Conservation (phyloP, 2,113 vertebrate species). For the Amia ocellicauda region DNA sequence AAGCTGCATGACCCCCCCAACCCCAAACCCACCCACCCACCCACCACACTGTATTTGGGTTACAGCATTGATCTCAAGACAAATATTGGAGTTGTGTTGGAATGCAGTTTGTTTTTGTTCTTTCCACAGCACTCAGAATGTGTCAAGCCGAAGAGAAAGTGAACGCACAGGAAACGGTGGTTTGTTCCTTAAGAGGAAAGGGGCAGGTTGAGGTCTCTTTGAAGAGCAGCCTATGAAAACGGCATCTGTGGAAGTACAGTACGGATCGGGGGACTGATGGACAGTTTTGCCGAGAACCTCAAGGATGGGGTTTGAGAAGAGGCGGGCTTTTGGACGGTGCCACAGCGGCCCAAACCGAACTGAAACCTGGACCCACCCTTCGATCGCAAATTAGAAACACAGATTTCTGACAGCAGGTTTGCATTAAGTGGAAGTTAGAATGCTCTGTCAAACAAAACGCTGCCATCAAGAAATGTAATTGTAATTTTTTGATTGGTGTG, state of each 20-base stretch:
- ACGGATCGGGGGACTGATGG: neutral
- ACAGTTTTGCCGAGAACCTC: neutral
- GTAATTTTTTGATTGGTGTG: no score
- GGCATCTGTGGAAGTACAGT: neutral
- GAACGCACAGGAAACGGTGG: neutral
- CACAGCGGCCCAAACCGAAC: neutral
- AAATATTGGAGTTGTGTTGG: neutral
- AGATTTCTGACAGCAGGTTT: no score
- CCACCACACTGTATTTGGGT: neutral
- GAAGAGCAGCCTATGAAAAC: neutral
- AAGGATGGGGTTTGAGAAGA: neutral
- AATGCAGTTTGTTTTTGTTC: constrained; percentile 4
- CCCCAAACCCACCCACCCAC: neutral
- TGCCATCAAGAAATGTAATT: no score
- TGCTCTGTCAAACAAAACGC: no score
- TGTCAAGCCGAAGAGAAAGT: neutral
- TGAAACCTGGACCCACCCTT: no score
- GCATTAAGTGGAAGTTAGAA: no score
- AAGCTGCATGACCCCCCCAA: neutral
- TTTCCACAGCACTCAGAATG: neutral
- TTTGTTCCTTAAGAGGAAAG: constrained; percentile 13
- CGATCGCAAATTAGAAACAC: no score
- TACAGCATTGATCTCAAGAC: neutral
- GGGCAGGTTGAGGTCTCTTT: constrained; percentile 8
- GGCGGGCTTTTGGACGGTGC: neutral